Evolutionary conservation across 1,140 invertebrate genomes (phyloP).

Genomic region (Drosophila teissieri): DNA sequence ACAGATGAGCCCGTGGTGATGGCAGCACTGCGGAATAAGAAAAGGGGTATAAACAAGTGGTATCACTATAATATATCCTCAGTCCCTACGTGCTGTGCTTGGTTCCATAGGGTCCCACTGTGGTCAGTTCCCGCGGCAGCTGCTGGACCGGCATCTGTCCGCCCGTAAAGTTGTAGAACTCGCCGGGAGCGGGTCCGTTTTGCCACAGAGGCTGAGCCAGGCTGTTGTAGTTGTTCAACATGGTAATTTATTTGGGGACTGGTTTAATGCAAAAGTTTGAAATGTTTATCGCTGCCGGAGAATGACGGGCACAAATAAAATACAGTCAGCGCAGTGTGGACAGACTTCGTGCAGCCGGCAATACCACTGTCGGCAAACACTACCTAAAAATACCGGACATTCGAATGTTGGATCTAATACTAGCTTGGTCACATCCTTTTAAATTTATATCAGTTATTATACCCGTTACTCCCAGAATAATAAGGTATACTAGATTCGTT

Average conservation of each 20-base stretch:
- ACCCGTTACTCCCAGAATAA: no score
- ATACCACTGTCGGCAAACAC: neutral
- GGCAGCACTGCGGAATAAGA: slow-evolving; percentile 87
- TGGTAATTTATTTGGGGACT: slow-evolving; percentile 33
- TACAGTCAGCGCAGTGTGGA: slow-evolving; percentile 11
- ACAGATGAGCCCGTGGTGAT: slow-evolving; percentile 96
- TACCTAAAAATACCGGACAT: neutral
- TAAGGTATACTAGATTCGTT: no score
- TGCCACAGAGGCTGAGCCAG: slow-evolving; percentile 86
- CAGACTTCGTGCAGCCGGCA: neutral
- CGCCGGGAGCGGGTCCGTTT: slow-evolving; percentile 89
- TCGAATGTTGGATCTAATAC: neutral
- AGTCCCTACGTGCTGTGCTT: slow-evolving; percentile 88
- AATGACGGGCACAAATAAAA: slow-evolving; percentile 76
- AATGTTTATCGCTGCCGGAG: slow-evolving; percentile 32
- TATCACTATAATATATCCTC: neutral
- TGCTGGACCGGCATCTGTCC: slow-evolving; percentile 54
- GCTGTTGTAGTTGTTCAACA: slow-evolving; percentile 62
- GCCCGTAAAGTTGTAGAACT: slow-evolving; percentile 89
- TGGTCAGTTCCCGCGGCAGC: slow-evolving; percentile 64
- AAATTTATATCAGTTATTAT: neutral
- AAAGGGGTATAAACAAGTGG: slow-evolving; percentile 26
- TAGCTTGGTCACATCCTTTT: neutral
- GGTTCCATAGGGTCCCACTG: slow-evolving; percentile 80
- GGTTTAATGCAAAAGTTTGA: slow-evolving; percentile 6